Base-by-base conservation (phyloP, 1,140 invertebrate genomes). In the Scaptomyza graminum region DNA sequence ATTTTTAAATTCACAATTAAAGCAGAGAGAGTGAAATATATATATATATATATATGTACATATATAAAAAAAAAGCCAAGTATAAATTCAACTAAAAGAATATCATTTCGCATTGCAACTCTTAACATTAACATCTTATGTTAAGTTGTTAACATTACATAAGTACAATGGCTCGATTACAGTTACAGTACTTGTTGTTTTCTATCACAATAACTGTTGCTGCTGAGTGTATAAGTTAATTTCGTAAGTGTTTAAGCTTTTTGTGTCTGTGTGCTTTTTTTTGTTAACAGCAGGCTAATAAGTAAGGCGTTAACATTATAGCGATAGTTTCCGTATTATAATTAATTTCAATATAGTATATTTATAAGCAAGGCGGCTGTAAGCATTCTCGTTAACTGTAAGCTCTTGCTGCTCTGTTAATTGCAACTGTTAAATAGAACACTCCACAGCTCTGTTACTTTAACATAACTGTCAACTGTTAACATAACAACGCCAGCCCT, bases 401-500 rank as follows among this genome's bases (percentile, higher is more conserved):
- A 22, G 0, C 4, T 22, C 2, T 22, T 31, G 28, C 28, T 31
- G 28, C 28, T 39, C 37, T 22, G 13, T 54, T 31, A 31, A 22
- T 3, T 22, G n/a, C n/a, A n/a, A n/a, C n/a, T n/a, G n/a, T n/a
- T n/a, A n/a, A 22, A 3, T 22, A 22, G 0, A 22, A 22, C 0
- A 22, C 2, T 22, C 2, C 18, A 22, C 18, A 3, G 18, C 18
- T 22, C 18, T 22, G 18, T 22, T 22, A 22, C 18, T 22, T 22
- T 22, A 22, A 22, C 18, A 22, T 3, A 22, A 22, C 18, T 22
- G 18, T 22, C 18, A 22, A 31, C 9, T 18, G 51, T 39, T 41
- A 15, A 46, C 41, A 46, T 41, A 50, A 59, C 22, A 68, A 54
- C 65, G 50, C 50, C 62, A 52, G 66, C 75, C 57, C 18, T 64